Percentiles rank a stretch among this genome's conserved stretches.
These are phyloP conservation scores for Caranx ignobilis DNA, from an alignment of 2,113 vertebrate genomes.

Conservation along the genomic window DNA sequence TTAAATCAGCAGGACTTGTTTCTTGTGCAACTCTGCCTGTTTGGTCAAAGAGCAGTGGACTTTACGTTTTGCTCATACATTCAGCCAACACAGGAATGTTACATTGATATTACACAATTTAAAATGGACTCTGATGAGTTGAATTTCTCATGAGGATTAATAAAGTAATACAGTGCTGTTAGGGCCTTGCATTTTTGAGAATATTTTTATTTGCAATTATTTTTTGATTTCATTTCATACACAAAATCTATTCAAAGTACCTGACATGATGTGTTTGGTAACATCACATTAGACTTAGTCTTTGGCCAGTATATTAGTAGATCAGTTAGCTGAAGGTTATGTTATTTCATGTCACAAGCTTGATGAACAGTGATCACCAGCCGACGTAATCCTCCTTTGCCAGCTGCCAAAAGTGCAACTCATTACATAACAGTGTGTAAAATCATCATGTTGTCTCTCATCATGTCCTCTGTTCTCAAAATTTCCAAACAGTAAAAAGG, in stretches of 20 bases:
- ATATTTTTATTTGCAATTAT: neutral
- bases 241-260: neutral
- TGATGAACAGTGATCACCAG: neutral
- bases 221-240: neutral
- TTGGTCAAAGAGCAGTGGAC: conserved; percentile 25
- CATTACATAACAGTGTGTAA: neutral
- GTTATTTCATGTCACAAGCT: no score
- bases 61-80: conserved; percentile 56
- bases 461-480: neutral
- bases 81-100: conserved; percentile 3
- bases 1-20: conserved; percentile 59
- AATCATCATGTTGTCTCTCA: neutral
- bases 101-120: conserved; percentile 15
- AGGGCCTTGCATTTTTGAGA: neutral
- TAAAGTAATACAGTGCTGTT: conserved; percentile 5
- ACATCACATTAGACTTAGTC: no score
- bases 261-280: neutral
- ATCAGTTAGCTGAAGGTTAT: neutral
- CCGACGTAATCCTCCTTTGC: neutral
- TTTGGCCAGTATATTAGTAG: neutral
- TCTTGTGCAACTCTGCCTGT: conserved; percentile 35
- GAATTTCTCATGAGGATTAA: conserved; percentile 12
- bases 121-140: conserved; percentile 3
- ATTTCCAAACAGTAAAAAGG: neutral
- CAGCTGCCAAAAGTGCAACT: neutral